Evolutionary conservation across 2,888 invertebrate species (phyloP).

Genomic region (Drosophila ustulata): DNA sequence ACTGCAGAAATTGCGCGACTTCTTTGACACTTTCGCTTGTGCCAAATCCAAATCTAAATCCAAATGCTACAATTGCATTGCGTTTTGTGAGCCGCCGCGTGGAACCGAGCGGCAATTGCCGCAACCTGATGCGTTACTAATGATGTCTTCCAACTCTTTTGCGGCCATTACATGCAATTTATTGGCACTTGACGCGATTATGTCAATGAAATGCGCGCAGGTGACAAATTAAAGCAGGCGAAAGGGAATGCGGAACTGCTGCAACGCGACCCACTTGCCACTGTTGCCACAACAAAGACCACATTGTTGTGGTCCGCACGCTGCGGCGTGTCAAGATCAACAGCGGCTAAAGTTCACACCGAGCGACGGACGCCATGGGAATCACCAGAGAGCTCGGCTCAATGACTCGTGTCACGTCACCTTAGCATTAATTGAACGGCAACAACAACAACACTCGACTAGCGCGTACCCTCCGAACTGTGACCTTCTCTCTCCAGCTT

Average conservation of each 20-base stretch:
- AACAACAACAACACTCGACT: not conserved
- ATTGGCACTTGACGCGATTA: conserved; percentile 70
- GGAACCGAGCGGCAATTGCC: conserved; percentile 69
- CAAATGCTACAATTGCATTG: conserved; percentile 49
- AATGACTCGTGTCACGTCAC: conserved; percentile 1
- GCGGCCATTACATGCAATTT: conserved; percentile 61
- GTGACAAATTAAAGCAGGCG: conserved; percentile 24
- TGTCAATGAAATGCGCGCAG: conserved; percentile 62
- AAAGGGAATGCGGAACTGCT: conserved; percentile 34
- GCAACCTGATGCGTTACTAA: conserved; percentile 64
- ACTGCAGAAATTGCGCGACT: conserved; percentile 9
- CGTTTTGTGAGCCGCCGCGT: conserved; percentile 53
- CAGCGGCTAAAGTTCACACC: conserved; percentile 35
- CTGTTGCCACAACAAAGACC: conserved; percentile 18
- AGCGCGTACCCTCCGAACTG: not conserved
- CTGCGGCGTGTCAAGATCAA: conserved; percentile 52
- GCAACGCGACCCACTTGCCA: conserved; percentile 21
- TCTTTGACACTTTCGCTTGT: conserved; percentile 24
- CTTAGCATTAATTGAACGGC: not conserved
- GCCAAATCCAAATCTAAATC: not conserved
- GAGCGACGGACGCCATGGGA: not conserved
- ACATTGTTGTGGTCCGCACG: conserved; percentile 21
- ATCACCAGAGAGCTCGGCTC: not conserved
- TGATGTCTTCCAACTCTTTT: conserved; percentile 35
- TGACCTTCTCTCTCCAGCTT: not conserved